A percentile compares a stretch with the other conserved stretches of the same genome.
phyloP scores from a whole-genome alignment of 2,888 invertebrate genomes.

The Thymelicus lineola region DNA sequence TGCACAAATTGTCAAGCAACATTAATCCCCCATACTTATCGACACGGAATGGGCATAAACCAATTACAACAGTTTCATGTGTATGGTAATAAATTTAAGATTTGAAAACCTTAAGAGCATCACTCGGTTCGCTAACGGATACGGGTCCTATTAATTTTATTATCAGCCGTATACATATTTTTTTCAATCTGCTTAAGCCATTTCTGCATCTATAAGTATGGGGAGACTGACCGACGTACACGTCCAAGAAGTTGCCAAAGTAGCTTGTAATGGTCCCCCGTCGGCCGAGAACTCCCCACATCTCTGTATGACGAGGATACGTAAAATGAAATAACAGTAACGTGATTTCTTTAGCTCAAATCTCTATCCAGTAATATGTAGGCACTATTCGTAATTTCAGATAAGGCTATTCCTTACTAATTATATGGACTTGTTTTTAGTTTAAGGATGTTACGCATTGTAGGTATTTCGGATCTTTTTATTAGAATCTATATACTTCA shows the following conservation, averaged over 20 bases:
- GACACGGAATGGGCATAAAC: too few relatives aligned
- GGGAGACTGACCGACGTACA: constrained; percentile 62
- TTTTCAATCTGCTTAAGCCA: too few relatives aligned
- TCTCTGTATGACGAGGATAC: constrained; percentile 40
- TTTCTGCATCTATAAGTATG: too few relatives aligned
- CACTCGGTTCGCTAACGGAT: too few relatives aligned
- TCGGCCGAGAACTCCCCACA: constrained; percentile 52
- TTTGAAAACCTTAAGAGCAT: too few relatives aligned
- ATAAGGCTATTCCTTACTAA: constrained; percentile 26
- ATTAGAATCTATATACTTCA: constrained; percentile 61
- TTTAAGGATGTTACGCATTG: constrained; percentile 48
- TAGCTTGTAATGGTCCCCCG: constrained; percentile 70
- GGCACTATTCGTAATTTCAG: constrained; percentile 45
- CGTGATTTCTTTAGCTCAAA: constrained; percentile 48
- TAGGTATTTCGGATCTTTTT: constrained; percentile 57
- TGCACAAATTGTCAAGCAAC: constrained; percentile 66
- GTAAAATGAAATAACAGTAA: constrained; percentile 42
- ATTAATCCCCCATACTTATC: too few relatives aligned
- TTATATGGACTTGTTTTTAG: constrained; percentile 26
- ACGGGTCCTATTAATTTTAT: too few relatives aligned
- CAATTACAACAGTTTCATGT: too few relatives aligned
- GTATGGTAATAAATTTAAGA: too few relatives aligned
- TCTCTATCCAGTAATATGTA: constrained; percentile 38
- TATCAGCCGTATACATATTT: too few relatives aligned
- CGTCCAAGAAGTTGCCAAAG: constrained; percentile 83